Percentiles rank a stretch among this genome's conserved stretches.
These are phyloP conservation scores for Enteromius viviparus DNA, from an alignment of 2,797 vertebrate species.

Conservation along the genomic window DNA sequence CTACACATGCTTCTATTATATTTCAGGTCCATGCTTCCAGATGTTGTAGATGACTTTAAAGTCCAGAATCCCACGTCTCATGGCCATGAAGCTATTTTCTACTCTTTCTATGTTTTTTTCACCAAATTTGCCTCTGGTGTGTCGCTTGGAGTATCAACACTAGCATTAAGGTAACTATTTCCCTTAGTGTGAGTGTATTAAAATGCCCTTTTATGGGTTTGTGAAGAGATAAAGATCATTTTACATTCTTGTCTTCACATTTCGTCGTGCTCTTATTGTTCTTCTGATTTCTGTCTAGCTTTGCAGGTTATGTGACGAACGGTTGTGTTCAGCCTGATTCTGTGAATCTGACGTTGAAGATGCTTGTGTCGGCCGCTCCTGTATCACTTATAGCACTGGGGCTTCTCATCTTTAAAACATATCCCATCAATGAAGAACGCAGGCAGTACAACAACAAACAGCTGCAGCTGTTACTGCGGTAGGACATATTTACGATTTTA, in stretches of 20 bases:
- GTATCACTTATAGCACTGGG: conserved; percentile 86
- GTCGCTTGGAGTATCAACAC: conserved; percentile 91
- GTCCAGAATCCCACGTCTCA: conserved; percentile 83
- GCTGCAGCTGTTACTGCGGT: conserved; percentile 76
- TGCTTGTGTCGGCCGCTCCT: conserved; percentile 87
- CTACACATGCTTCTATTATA: background rate
- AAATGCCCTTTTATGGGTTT: background rate
- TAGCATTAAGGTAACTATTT: conserved; percentile 87
- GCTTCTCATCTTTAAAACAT: conserved; percentile 86
- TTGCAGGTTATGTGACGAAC: conserved; percentile 87
- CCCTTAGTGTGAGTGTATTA: background rate
- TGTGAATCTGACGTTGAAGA: conserved; percentile 87
- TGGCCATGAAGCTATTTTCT: conserved; percentile 93
- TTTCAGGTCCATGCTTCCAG: conserved; percentile 96
- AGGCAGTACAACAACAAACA: conserved; percentile 84
- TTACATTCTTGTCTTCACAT: background rate
- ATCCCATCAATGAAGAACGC: conserved; percentile 89
- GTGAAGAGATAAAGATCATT: background rate
- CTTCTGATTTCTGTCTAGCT: conserved; percentile 72
- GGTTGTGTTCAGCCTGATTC: conserved; percentile 81
- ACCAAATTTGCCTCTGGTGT: conserved; percentile 93
- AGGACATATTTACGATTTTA: background rate
- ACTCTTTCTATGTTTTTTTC: conserved; percentile 97
- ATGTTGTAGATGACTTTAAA: conserved; percentile 94
- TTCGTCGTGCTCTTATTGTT: background rate